Conservation (phyloP, 2,797 vertebrate genomes). For the Eulemur mongoz region DNA sequence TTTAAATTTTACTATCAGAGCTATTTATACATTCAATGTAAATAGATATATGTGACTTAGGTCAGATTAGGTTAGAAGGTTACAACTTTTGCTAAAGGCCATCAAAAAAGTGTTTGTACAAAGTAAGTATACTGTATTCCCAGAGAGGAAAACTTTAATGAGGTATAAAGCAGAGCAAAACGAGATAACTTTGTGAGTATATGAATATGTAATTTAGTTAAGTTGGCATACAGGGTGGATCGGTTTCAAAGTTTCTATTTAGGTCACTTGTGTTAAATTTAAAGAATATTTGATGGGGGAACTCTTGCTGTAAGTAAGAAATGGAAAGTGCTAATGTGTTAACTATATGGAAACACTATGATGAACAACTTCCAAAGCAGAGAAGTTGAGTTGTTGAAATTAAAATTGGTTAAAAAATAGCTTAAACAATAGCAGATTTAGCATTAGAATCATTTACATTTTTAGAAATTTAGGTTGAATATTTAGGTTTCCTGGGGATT, state of each 20-base stretch:
- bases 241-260: background rate
- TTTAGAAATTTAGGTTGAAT: background rate
- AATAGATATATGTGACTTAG: background rate
- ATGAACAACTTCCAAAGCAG: background rate
- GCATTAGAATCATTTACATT: background rate
- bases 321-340: background rate
- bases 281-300: background rate
- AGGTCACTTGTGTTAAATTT: background rate
- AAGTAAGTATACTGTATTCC: background rate
- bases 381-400: background rate
- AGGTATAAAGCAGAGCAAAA: background rate
- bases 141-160: background rate
- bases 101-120: background rate
- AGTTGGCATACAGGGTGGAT: background rate
- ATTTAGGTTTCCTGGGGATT: background rate
- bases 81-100: background rate
- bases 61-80: background rate
- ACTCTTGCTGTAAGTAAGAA: background rate
- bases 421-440: background rate
- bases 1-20: background rate
- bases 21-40: background rate
- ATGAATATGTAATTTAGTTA: background rate
- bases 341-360: background rate
- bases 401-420: background rate
- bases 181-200: background rate